These are phyloP conservation scores for Piscicola geometra DNA, from an alignment of 2,888 invertebrate species.

Conservation along the genomic window DNA sequence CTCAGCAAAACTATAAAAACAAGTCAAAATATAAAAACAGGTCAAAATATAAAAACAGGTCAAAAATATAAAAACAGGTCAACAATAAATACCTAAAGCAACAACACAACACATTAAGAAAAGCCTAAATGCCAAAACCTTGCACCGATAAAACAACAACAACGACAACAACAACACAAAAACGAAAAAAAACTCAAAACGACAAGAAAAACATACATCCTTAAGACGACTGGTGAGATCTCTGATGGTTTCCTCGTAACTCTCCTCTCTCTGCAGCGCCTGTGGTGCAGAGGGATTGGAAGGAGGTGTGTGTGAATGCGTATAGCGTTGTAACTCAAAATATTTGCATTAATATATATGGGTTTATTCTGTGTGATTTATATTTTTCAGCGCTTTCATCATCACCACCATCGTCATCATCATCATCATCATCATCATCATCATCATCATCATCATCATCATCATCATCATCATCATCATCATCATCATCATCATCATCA, in stretches of 20 bases:
- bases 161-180: too few relatives aligned
- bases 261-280: constrained; percentile 57
- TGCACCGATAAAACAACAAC: background rate
- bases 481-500: constrained; percentile 28
- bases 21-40: too few relatives aligned
- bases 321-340: background rate
- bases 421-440: constrained; percentile 22
- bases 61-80: too few relatives aligned
- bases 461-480: constrained; percentile 30
- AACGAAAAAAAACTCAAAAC: background rate
- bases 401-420: too few relatives aligned
- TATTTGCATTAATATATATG: background rate
- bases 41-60: too few relatives aligned
- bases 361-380: too few relatives aligned
- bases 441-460: constrained; percentile 29
- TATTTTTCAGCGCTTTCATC: too few relatives aligned
- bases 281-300: constrained; percentile 38
- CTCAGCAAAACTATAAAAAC: too few relatives aligned
- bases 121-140: background rate
- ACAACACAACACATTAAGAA: too few relatives aligned
- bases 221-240: constrained; percentile 55
- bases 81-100: too few relatives aligned
- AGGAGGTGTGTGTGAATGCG: background rate
- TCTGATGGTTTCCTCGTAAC: constrained; percentile 56
- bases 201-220: constrained; percentile 48